Percentiles rank a stretch among this genome's conserved stretches.
Conservation (phyloP, 2,797 vertebrate genomes). For the Peromyscus eremicus region DNA sequence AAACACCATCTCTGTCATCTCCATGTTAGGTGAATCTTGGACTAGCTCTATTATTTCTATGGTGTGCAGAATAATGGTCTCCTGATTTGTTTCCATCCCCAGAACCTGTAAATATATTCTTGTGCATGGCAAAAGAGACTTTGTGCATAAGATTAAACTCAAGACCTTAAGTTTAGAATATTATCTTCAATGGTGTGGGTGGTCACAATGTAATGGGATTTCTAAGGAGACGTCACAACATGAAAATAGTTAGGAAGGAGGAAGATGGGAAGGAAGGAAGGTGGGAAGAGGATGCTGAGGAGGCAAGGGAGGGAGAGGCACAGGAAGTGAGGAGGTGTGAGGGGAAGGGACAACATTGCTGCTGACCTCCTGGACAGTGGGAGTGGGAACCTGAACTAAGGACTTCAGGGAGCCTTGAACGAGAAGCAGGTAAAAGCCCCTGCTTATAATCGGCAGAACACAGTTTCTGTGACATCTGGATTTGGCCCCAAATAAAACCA, state of each 20-base stretch:
- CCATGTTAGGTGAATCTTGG: not conserved
- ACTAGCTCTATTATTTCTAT: not conserved
- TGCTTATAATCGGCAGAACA: not conserved
- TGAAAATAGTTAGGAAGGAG: not conserved
- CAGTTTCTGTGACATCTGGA: not conserved
- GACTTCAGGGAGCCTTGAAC: not conserved
- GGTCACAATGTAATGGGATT: not conserved
- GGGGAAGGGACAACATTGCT: not conserved
- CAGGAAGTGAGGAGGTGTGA: too few species aligned
- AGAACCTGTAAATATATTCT: not conserved
- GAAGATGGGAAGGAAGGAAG: not conserved
- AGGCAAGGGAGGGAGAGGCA: not conserved
- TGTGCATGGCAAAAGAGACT: not conserved
- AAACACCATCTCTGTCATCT: not conserved
- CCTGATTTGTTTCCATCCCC: not conserved
- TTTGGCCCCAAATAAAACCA: not conserved
- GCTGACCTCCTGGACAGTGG: not conserved
- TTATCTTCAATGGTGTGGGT: not conserved
- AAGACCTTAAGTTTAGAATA: not conserved
- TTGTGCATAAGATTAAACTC: not conserved
- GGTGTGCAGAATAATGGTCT: not conserved
- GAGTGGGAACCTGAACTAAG: not conserved
- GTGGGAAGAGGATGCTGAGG: too few species aligned
- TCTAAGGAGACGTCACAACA: not conserved
- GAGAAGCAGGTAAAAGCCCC: not conserved